Evolutionary conservation across 1,140 invertebrate genomes (phyloP).

Genomic region (Drosophila oshimai): DNA sequence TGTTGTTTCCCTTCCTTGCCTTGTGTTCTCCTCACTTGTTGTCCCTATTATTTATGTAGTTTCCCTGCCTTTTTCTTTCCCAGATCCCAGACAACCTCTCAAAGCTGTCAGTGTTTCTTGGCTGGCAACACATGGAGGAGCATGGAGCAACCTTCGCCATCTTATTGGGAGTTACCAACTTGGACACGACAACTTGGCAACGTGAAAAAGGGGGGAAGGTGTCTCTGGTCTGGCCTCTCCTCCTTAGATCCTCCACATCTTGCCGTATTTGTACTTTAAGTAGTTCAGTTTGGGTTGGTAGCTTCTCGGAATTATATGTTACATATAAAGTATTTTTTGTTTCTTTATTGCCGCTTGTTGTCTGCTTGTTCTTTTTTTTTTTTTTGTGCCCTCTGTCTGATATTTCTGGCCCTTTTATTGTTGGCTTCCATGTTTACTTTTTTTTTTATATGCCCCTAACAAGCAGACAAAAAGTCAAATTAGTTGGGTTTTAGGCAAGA

Average conservation of each 20-base stretch:
- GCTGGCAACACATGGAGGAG: conserved; percentile 25
- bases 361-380: not conserved
- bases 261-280: conserved; percentile 7
- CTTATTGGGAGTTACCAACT: conserved; percentile 30
- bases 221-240: not conserved
- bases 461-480: conserved; percentile 7
- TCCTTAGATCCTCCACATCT: not conserved
- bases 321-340: conserved; percentile 41
- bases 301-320: conserved; percentile 57
- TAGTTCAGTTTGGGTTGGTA: conserved; percentile 24
- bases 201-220: not conserved
- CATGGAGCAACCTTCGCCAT: conserved; percentile 17
- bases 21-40: not conserved
- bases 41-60: conserved; percentile 36
- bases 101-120: conserved; percentile 29
- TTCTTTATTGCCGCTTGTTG: conserved; percentile 31
- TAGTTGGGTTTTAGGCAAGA: not conserved
- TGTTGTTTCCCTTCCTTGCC: conserved; percentile 9
- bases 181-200: conserved; percentile 41
- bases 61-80: not conserved
- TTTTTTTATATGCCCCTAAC: not conserved
- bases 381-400: not conserved
- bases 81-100: conserved; percentile 42
- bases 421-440: not conserved
- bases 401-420: conserved; percentile 14